These are phyloP conservation scores for Erynnis tages DNA, from an alignment of 2,888 invertebrate genomes.

Conservation along the genomic window DNA sequence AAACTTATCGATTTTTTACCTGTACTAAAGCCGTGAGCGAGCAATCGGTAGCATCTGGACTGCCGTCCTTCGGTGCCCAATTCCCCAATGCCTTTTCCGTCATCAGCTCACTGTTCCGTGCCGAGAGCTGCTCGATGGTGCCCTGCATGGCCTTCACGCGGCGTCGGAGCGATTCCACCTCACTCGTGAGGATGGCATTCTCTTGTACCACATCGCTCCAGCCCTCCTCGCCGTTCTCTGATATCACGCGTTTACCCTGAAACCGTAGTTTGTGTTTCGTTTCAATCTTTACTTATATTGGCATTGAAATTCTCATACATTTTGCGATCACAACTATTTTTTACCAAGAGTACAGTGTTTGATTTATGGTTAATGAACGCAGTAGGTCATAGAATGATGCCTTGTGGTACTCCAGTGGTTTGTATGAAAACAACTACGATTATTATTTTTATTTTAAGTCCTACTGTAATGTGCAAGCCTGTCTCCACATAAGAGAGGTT, in stretches of 20 bases:
- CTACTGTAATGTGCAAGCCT: no score
- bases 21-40: conserved; percentile 77
- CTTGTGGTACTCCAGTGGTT: no score
- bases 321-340: no score
- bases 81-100: conserved; percentile 88
- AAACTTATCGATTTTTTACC: conserved; percentile 48
- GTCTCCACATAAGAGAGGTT: no score
- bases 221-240: conserved; percentile 92
- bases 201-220: conserved; percentile 98
- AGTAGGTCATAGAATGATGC: no score
- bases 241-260: conserved; percentile 92
- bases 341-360: no score
- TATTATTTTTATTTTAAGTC: no score
- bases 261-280: not conserved
- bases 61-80: conserved; percentile 78
- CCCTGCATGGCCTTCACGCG: conserved; percentile 97
- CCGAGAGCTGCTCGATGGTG: conserved; percentile 92
- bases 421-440: no score
- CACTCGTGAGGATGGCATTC: conserved; percentile 94
- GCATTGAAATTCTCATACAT: no score
- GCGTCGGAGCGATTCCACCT: conserved; percentile 92
- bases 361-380: no score
- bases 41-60: conserved; percentile 63
- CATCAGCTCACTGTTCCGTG: conserved; percentile 90
- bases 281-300: not conserved